Percentiles rank a stretch among this genome's conserved stretches.
These are phyloP conservation scores for Melinaea marsaeus DNA, from an alignment of 2,888 invertebrate species.

Conservation along the genomic window DNA sequence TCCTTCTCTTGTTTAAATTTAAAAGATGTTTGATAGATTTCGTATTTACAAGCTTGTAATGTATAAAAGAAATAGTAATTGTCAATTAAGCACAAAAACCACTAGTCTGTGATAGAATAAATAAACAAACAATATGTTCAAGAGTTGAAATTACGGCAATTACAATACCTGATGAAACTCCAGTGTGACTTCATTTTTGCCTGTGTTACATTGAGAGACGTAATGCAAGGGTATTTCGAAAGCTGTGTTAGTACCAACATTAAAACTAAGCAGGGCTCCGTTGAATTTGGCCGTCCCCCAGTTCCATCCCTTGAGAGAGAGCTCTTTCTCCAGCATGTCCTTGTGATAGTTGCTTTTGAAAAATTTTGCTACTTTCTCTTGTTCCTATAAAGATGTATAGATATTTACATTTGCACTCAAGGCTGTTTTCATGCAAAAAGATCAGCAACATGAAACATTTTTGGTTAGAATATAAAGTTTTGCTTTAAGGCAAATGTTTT, in stretches of 20 bases:
- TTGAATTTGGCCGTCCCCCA: constrained; percentile 98
- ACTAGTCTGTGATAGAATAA: too few species aligned
- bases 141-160: neutral
- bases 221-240: constrained; percentile 98
- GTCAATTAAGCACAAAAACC: too few species aligned
- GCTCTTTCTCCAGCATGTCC: constrained; percentile 93
- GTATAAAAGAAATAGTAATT: too few species aligned
- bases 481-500: too few species aligned
- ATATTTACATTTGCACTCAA: neutral
- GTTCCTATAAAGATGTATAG: constrained; percentile 80
- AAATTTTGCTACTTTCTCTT: constrained; percentile 94
- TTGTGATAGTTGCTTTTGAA: constrained; percentile 89
- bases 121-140: neutral
- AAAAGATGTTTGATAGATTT: too few species aligned
- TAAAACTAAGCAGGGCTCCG: constrained; percentile 90
- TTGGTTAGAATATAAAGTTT: too few species aligned
- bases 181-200: constrained; percentile 98
- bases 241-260: constrained; percentile 88
- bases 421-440: neutral
- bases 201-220: constrained; percentile 96
- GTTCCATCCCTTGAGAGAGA: constrained; percentile 98
- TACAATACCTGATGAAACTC: constrained; percentile 93
- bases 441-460: too few species aligned
- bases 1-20: too few species aligned
- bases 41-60: too few species aligned